phyloP scores from a whole-genome alignment of 2,888 invertebrate species.

The Melikaiella ostensackeni region DNA sequence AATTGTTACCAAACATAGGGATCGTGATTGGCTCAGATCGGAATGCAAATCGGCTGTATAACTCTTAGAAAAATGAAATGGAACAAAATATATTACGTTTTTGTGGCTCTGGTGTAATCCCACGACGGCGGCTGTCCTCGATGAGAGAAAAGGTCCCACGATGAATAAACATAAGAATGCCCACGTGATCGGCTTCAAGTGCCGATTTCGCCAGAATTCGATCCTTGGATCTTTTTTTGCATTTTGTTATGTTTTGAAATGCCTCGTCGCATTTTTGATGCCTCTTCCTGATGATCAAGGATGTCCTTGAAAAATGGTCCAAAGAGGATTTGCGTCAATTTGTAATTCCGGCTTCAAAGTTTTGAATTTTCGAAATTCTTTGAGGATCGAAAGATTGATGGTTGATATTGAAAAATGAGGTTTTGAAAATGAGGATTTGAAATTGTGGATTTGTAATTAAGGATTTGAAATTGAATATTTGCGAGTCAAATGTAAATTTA shows the following conservation, averaged over 20 bases:
- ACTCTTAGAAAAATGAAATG: conserved; percentile 41
- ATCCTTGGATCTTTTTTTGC: conserved; percentile 35
- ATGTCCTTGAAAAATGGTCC: neutral
- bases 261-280: neutral
- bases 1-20: neutral
- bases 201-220: conserved; percentile 48
- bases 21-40: neutral
- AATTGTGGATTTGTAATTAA: no score
- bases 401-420: neutral
- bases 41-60: conserved; percentile 34
- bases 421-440: neutral
- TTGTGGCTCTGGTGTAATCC: conserved; percentile 54
- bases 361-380: neutral
- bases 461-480: neutral
- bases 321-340: conserved; percentile 22
- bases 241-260: conserved; percentile 10
- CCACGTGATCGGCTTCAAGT: conserved; percentile 55
- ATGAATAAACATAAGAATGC: conserved; percentile 60
- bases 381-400: neutral
- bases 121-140: conserved; percentile 61
- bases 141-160: conserved; percentile 58
- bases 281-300: neutral
- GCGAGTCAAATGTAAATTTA: neutral
- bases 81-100: conserved; percentile 54
- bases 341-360: neutral